phyloP scores from a whole-genome alignment of 2,888 invertebrate species.

The Drosophila peninsularis region DNA sequence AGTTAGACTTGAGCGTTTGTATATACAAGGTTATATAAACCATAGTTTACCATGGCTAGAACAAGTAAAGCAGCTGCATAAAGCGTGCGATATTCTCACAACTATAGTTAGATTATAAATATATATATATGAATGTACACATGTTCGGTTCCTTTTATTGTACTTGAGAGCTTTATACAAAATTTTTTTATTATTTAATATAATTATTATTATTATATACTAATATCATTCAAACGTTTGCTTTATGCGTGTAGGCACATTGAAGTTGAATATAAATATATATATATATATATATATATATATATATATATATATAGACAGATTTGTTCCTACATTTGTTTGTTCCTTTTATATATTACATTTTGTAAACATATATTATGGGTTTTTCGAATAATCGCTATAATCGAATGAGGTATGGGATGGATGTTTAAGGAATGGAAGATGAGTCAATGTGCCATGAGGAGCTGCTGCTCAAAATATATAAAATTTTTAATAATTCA shows the following conservation, averaged over 20 bases:
- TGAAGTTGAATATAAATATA: constrained; percentile 34
- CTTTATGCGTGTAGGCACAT: constrained; percentile 61
- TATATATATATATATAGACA: constrained; percentile 8
- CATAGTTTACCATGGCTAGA: too few relatives aligned
- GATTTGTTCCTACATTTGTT: background rate
- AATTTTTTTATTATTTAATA: background rate
- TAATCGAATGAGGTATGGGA: background rate
- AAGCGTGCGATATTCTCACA: too few relatives aligned
- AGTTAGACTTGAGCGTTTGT: too few relatives aligned
- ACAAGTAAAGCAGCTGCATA: too few relatives aligned
- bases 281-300: background rate
- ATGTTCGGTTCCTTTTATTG: constrained; percentile 21
- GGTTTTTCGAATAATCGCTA: background rate
- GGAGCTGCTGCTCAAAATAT: background rate
- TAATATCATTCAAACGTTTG: constrained; percentile 6
- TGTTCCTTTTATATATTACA: background rate
- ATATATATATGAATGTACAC: background rate
- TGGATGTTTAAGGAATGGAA: background rate
- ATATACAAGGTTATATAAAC: too few relatives aligned
- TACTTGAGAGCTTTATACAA: constrained; percentile 21
- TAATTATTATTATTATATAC: background rate
- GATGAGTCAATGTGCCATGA: background rate
- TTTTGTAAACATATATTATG: background rate
- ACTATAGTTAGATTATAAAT: background rate
- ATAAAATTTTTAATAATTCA: background rate